These are phyloP conservation scores for Actinia equina DNA, from an alignment of 64 coral and sea anemone species.

Conservation along the genomic window DNA sequence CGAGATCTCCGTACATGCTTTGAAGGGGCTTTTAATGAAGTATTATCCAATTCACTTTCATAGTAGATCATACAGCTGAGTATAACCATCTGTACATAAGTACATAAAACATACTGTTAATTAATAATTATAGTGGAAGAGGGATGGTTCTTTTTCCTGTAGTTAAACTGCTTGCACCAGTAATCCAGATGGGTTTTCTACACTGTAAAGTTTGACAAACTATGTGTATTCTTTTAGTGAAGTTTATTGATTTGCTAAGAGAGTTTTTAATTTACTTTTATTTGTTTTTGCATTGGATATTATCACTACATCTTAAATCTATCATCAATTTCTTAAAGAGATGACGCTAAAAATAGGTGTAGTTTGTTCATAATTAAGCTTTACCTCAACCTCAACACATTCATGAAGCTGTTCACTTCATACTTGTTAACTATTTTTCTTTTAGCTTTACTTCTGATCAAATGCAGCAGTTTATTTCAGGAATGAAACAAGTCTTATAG, in stretches of 20 bases:
- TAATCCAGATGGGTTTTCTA: not conserved
- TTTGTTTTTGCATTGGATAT: no score
- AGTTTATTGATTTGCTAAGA: no score
- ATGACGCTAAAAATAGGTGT: not conserved
- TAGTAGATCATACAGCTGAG: conserved; percentile 20
- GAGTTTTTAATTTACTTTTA: no score
- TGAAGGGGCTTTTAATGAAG: conserved; percentile 84
- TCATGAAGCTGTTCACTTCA: no score
- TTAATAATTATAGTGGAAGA: not conserved
- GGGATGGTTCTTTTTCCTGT: not conserved
- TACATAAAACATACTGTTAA: not conserved
- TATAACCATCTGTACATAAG: not conserved
- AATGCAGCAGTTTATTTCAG: not conserved
- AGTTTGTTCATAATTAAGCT: no score
- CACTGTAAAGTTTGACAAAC: not conserved
- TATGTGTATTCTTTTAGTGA: not conserved
- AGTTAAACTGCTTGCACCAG: not conserved
- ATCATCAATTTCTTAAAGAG: not conserved
- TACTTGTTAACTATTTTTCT: not conserved
- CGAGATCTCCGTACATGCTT: conserved; percentile 86
- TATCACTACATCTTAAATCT: no score
- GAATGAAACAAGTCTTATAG: not conserved
- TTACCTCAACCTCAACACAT: no score
- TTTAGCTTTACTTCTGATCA: not conserved
- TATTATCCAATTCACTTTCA: conserved; percentile 62